These are phyloP conservation scores for Eptesicus fuscus DNA, from an alignment of 2,113 vertebrate species.

Conservation along the genomic window DNA sequence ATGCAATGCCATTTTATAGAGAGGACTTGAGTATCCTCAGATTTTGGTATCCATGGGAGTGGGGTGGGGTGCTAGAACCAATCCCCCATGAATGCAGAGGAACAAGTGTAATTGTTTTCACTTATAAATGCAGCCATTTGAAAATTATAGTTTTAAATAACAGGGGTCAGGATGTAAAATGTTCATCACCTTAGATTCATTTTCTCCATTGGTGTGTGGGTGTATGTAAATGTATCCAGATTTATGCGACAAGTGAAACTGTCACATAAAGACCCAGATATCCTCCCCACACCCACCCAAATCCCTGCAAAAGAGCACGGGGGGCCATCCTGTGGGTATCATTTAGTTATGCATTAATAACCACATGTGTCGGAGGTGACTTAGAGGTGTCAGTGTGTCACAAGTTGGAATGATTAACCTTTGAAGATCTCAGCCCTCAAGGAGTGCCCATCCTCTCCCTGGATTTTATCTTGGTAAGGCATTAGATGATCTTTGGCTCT, in stretches of 20 bases:
- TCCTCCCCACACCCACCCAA: neutral
- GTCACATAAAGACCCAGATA: neutral
- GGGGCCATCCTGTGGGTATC: neutral
- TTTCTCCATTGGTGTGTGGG: neutral
- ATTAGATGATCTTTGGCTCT: neutral
- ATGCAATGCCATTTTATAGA: neutral
- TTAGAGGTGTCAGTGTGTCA: slow-evolving; percentile 56
- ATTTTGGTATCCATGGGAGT: neutral
- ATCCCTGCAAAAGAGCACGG: neutral
- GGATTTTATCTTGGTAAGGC: neutral
- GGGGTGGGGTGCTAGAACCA: neutral
- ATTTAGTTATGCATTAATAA: slow-evolving; percentile 54
- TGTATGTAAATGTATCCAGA: neutral
- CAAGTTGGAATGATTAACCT: neutral
- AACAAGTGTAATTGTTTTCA: neutral
- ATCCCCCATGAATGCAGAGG: neutral
- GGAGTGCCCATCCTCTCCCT: neutral
- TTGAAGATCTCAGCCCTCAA: neutral
- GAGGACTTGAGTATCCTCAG: neutral
- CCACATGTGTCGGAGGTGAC: slow-evolving; percentile 31
- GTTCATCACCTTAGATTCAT: neutral
- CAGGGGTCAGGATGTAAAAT: neutral
- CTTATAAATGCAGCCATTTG: neutral
- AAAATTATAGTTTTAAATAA: slow-evolving; percentile 27
- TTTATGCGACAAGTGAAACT: neutral